Evolutionary conservation across 1,140 invertebrate genomes (phyloP), one percentile per base, ranked within the genome.

Genomic region (Oscheius sp.): DNA sequence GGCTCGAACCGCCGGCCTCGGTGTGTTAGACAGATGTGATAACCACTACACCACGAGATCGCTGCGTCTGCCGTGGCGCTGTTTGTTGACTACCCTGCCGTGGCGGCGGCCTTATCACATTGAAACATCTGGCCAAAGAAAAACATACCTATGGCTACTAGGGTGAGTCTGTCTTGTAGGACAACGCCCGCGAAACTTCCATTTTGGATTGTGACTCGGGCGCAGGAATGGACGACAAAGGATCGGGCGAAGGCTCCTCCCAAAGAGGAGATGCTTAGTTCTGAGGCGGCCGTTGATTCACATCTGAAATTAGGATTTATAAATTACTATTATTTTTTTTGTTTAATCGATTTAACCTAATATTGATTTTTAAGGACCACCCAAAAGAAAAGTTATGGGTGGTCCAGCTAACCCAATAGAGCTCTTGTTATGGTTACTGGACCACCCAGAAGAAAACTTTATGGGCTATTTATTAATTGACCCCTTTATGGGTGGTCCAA

Each of bases 1-100:
- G 75, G 75, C 45, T 77, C 75, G 68, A 77, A 77, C 75, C 75
- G 67, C 46, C 75, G 75, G 31, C 75, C 76, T 77, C 75, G 78
- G 68, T 72, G 74, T 77, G 52, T 69, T 72, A 34, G 1, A 26
- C 52, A 68, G 28, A 66, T 15, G 32, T 55, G 49, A 55, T 55
- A 55, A 55, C 49, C 49, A 55, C 49, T 55, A 55, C 49, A 55
- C 49, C 23, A 55, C 49, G 49, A 55, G 49, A 55, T 23, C 49
- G 7, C 49, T n/a, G n/a, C n/a, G n/a, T n/a, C n/a, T n/a, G n/a
- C n/a, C 42, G 42, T 0, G 15, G 18, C 23, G 18, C 23, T n/a
- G n/a, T n/a, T n/a, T n/a, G n/a, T n/a, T n/a, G n/a, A n/a, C n/a
- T n/a, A n/a, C n/a, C n/a, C n/a, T n/a, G n/a, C n/a, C n/a, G n/a